Evolutionary conservation across 2,113 vertebrate species (phyloP).

Genomic region (Lutjanus erythropterus): DNA sequence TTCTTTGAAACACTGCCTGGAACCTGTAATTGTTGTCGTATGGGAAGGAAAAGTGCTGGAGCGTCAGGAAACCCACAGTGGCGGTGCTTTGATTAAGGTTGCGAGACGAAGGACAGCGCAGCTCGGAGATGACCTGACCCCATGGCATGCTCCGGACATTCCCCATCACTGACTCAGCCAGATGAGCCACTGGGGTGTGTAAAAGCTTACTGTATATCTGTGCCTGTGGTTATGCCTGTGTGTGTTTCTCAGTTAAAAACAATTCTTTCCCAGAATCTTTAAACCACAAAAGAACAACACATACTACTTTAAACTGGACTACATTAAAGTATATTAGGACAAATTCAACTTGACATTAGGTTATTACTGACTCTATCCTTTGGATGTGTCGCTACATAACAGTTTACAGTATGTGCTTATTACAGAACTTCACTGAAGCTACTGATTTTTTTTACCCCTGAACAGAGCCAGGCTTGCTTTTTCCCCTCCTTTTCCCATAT

Average conservation of each 20-base stretch:
- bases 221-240: slow-evolving; percentile 40
- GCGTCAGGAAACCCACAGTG: slow-evolving; percentile 51
- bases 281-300: slow-evolving; percentile 60
- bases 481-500: not conserved
- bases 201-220: slow-evolving; percentile 34
- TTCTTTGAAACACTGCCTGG: slow-evolving; percentile 71
- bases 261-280: slow-evolving; percentile 57
- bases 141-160: slow-evolving; percentile 60
- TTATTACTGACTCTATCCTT: not conserved
- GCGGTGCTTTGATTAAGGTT: slow-evolving; percentile 63
- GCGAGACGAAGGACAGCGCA: slow-evolving; percentile 41
- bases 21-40: slow-evolving; percentile 77
- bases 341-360: slow-evolving; percentile 37
- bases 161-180: slow-evolving; percentile 56
- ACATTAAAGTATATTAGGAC: slow-evolving; percentile 22
- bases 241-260: slow-evolving; percentile 49
- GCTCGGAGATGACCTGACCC: slow-evolving; percentile 36
- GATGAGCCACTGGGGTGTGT: slow-evolving; percentile 29
- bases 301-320: slow-evolving; percentile 45
- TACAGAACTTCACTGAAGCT: too few species aligned
- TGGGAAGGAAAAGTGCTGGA: slow-evolving; percentile 57
- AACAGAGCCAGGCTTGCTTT: not conserved
- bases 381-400: too few species aligned
- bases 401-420: not conserved
- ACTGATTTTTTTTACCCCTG: not conserved